phyloP scores from a whole-genome alignment of 2,797 vertebrate genomes.

The Fistularia tabacaria region DNA sequence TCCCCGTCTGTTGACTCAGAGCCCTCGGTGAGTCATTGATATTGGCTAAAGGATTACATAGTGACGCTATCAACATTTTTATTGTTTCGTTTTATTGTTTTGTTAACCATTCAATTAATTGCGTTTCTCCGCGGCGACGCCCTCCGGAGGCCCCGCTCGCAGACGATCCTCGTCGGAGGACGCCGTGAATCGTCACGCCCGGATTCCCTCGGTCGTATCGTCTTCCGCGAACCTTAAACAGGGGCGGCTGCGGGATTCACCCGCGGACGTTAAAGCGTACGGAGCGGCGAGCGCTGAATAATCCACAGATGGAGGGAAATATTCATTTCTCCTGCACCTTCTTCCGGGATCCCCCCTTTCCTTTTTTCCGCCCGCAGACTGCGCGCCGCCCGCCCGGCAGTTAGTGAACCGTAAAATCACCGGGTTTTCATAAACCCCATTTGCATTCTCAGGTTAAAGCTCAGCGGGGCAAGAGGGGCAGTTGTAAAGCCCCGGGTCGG shows the following conservation, averaged over 20 bases:
- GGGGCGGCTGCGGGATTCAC: no score
- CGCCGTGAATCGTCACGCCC: no score
- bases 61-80: constrained; percentile 22
- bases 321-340: constrained; percentile 22
- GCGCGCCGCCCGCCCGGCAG: constrained; percentile 48
- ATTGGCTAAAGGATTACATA: constrained; percentile 23
- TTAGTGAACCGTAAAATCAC: constrained; percentile 64
- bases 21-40: constrained; percentile 26
- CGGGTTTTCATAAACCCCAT: constrained; percentile 59
- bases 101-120: constrained; percentile 26
- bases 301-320: constrained; percentile 30
- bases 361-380: constrained; percentile 5
- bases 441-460: constrained; percentile 65
- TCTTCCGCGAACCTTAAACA: no score
- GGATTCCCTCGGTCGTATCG: no score
- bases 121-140: no score
- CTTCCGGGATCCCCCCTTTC: constrained; percentile 35
- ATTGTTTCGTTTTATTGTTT: constrained; percentile 24
- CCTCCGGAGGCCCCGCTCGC: no score
- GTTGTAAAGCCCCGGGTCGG: constrained; percentile 59
- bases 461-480: constrained; percentile 60
- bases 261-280: not conserved
- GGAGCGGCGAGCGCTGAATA: not conserved
- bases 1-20: constrained; percentile 21
- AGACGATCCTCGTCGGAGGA: no score